phyloP scores from a whole-genome alignment of 2,888 invertebrate genomes.

The Scelioninae gen. 1 region DNA sequence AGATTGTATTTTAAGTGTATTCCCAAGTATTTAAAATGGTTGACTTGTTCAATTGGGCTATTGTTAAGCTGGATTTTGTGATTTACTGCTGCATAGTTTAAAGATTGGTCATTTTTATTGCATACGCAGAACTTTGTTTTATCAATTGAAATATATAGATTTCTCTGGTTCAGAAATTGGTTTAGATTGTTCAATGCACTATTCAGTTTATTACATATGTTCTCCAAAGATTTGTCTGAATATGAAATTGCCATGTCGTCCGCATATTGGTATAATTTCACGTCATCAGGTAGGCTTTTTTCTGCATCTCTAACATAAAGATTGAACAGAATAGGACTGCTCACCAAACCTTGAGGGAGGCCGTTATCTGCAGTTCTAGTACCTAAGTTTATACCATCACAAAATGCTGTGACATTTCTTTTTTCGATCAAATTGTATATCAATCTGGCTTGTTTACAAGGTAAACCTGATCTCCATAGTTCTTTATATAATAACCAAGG shows the following conservation, averaged over 20 bases:
- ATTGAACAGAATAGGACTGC: slow-evolving; percentile 10
- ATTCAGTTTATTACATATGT: not conserved
- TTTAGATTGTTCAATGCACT: not conserved
- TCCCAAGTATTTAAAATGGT: not conserved
- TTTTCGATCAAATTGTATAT: not conserved
- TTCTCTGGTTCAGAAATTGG: no score
- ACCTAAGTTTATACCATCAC: slow-evolving; percentile 4
- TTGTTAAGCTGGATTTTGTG: no score
- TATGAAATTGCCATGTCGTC: slow-evolving; percentile 8
- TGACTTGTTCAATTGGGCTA: not conserved
- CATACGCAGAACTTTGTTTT: no score
- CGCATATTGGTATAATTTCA: not conserved
- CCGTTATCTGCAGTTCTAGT: slow-evolving; percentile 6
- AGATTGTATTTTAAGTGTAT: not conserved
- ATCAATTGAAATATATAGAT: no score
- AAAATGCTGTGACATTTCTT: slow-evolving; percentile 6
- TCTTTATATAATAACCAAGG: slow-evolving; percentile 12
- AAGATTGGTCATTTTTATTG: no score
- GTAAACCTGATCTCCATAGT: not conserved
- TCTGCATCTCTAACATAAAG: not conserved
- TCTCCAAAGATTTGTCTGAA: not conserved
- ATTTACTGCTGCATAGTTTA: no score
- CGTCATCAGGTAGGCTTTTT: not conserved
- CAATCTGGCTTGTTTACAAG: not conserved
- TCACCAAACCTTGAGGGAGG: slow-evolving; percentile 18